Conservation (phyloP, 2,888 invertebrate species). For the Thysanoteuthis rhombus region DNA sequence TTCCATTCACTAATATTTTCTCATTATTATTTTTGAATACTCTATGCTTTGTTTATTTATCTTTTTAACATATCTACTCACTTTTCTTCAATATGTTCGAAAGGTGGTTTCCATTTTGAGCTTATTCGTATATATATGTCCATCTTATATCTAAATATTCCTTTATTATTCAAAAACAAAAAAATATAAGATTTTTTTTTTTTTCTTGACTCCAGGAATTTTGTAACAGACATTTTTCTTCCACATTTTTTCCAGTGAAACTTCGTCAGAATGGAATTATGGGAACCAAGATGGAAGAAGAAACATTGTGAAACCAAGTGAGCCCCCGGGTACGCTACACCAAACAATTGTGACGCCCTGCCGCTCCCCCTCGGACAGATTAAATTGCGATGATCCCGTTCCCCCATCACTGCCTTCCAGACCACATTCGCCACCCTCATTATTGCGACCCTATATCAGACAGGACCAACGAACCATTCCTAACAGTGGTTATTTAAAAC, state of each 20-base stretch:
- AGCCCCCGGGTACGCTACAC: conserved; percentile 43
- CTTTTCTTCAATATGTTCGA: no score
- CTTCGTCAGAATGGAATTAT: conserved; percentile 61
- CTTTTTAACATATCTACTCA: no score
- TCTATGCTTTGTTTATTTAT: no score
- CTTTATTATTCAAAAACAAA: background rate
- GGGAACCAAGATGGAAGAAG: conserved; percentile 56
- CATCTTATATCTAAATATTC: no score
- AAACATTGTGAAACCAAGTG: conserved; percentile 52
- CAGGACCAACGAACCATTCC: conserved; percentile 25
- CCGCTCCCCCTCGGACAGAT: conserved; percentile 30
- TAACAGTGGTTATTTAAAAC: conserved; percentile 2
- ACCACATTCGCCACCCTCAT: conserved; percentile 25
- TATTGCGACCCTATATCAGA: conserved; percentile 19
- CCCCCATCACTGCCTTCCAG: conserved; percentile 30
- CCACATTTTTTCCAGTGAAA: conserved; percentile 50
- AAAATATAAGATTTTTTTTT: background rate
- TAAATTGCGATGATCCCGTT: conserved; percentile 30
- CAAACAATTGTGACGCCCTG: conserved; percentile 34
- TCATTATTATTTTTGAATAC: no score
- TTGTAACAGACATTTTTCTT: background rate
- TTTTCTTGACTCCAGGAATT: background rate
- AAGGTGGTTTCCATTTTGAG: no score
- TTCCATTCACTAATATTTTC: no score
- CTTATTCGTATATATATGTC: no score